phyloP scores from a whole-genome alignment of 2,113 vertebrate species.

The Ameiurus melas region DNA sequence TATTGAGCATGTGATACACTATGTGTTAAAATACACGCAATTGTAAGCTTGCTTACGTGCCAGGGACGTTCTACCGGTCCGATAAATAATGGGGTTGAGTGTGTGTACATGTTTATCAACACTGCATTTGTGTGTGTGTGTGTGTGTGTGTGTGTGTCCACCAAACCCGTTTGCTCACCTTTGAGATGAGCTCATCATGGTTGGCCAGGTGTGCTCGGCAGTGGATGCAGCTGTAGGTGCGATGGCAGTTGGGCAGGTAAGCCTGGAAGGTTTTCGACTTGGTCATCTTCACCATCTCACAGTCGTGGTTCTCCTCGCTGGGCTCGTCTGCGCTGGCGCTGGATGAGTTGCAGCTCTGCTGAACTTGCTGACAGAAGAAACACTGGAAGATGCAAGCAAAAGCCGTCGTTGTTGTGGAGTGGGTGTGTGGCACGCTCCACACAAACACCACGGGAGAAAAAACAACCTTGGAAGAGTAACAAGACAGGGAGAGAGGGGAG shows the following conservation, averaged over 20 bases:
- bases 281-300: constrained; percentile 99
- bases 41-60: not conserved
- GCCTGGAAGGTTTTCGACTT: constrained; percentile 99
- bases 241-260: constrained; percentile 92
- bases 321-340: constrained; percentile 83
- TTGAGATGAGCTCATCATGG: constrained; percentile 94
- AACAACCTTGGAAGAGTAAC: constrained; percentile 74
- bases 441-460: constrained; percentile 84
- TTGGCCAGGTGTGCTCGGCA: constrained; percentile 98
- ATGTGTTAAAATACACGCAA: not conserved
- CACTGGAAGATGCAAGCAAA: constrained; percentile 94
- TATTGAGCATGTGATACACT: not conserved
- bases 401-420: constrained; percentile 91
- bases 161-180: constrained; percentile 59
- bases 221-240: constrained; percentile 98
- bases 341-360: constrained; percentile 84
- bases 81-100: not conserved
- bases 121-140: not conserved
- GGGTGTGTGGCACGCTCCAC: constrained; percentile 93
- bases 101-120: not conserved
- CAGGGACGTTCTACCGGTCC: not conserved
- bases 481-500: not conserved
- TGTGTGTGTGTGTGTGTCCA: not conserved
- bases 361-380: constrained; percentile 93
- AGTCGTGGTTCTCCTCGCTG: constrained; percentile 78